phyloP scores from a whole-genome alignment of 2,113 vertebrate genomes.

The Gasterosteus aculeatus region DNA sequence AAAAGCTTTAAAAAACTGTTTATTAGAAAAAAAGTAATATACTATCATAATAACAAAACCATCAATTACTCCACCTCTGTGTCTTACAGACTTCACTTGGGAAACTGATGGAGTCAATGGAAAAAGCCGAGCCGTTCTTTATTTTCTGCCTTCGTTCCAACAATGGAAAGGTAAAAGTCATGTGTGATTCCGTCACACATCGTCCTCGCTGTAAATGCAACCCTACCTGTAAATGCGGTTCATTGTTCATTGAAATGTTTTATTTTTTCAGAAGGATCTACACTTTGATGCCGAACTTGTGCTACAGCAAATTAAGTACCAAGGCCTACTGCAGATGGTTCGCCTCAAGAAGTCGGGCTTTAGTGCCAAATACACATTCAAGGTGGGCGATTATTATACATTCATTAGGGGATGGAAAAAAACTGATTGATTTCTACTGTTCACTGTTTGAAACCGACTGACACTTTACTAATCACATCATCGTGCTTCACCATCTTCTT shows the following conservation, averaged over 20 bases:
- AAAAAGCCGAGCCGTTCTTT: conserved; percentile 91
- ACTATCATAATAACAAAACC: not conserved
- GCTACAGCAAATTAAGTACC: conserved; percentile 90
- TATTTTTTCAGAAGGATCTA: conserved; percentile 85
- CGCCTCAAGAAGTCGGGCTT: conserved; percentile 90
- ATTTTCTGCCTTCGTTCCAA: conserved; percentile 95
- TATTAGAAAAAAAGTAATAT: not conserved
- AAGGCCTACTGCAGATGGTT: conserved; percentile 89
- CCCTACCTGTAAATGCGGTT: not conserved
- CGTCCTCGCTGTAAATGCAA: not conserved
- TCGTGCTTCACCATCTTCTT: not conserved
- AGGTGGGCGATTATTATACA: conserved; percentile 75
- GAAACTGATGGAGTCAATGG: conserved; percentile 86
- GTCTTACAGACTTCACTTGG: conserved; percentile 86
- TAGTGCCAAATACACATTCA: conserved; percentile 91
- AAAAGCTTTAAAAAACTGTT: not conserved
- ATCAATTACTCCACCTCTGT: conserved; percentile 4
- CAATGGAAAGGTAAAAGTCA: conserved; percentile 85
- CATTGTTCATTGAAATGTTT: not conserved
- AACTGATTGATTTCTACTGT: not conserved
- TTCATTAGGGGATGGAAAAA: too few relatives aligned
- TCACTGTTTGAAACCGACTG: not conserved
- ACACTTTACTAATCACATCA: not conserved
- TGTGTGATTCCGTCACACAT: not conserved
- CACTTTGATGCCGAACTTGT: conserved; percentile 90